Evolutionary conservation across 1,140 invertebrate genomes (phyloP).

Genomic region (Apis florea): DNA sequence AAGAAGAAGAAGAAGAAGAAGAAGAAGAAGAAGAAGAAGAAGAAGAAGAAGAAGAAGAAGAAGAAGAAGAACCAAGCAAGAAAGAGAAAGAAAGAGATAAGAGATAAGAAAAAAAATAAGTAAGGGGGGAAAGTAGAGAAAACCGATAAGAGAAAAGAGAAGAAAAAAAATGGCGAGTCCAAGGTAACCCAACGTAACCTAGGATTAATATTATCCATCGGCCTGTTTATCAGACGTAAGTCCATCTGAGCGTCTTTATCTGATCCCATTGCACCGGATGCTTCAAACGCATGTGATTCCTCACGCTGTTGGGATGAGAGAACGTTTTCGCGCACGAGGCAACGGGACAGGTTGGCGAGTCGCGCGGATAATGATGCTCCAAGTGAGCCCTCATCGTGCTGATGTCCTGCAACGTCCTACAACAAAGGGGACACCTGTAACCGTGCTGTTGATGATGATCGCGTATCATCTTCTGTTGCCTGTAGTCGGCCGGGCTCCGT

Average conservation of each 20-base stretch:
- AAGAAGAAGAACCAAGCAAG: no score
- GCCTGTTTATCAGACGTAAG: conserved; percentile 77
- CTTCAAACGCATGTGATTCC: conserved; percentile 91
- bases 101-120: not conserved
- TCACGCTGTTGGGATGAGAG: conserved; percentile 89
- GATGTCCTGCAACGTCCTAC: conserved; percentile 83
- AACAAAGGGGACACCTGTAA: conserved; percentile 86
- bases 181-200: not conserved
- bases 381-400: conserved; percentile 86
- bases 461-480: conserved; percentile 72
- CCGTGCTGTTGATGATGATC: conserved; percentile 72
- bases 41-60: not conserved
- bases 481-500: conserved; percentile 68
- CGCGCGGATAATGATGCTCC: conserved; percentile 89
- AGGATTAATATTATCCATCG: not conserved
- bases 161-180: not conserved
- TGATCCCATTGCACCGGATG: conserved; percentile 89
- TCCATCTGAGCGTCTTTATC: conserved; percentile 91
- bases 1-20: no score
- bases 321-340: conserved; percentile 86
- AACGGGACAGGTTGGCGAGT: conserved; percentile 89
- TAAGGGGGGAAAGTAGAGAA: no score
- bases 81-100: not conserved
- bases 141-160: not conserved
- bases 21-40: not conserved